Conservation (phyloP, 2,113 vertebrate genomes). For the Forbesichthys agassizii region DNA sequence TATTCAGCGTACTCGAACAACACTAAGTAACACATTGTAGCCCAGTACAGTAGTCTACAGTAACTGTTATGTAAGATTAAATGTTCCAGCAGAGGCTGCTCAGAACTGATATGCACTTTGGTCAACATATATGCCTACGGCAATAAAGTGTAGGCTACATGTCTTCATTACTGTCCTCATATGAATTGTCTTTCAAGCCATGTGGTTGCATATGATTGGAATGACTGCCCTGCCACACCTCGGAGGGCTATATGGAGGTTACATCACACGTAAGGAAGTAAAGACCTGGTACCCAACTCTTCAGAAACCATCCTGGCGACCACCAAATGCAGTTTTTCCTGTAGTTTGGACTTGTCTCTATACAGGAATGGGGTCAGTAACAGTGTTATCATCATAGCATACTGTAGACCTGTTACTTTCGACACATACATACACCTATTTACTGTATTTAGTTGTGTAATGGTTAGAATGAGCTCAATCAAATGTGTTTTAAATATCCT, state of each 20-base stretch:
- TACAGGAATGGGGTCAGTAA: conserved; percentile 84
- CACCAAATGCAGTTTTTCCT: conserved; percentile 77
- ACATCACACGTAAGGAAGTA: conserved; percentile 70
- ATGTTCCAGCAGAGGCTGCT: no score
- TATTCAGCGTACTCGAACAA: no score
- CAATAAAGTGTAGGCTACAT: background rate
- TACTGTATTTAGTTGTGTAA: no score
- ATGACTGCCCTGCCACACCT: conserved; percentile 84
- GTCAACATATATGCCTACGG: no score
- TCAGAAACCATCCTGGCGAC: conserved; percentile 84
- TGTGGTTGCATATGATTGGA: conserved; percentile 80
- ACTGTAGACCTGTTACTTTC: no score
- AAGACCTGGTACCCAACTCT: conserved; percentile 81
- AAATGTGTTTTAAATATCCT: background rate
- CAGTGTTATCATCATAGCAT: no score
- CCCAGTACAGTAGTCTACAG: no score
- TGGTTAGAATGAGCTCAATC: background rate
- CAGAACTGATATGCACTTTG: no score
- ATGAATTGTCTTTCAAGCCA: conserved; percentile 51
- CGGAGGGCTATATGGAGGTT: conserved; percentile 81
- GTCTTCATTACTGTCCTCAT: background rate
- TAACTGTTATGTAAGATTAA: no score
- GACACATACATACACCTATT: background rate
- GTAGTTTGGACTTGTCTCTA: conserved; percentile 84
- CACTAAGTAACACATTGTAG: no score